Evolutionary conservation across 2,797 vertebrate species (phyloP), one percentile per base, ranked within the genome.

Genomic region (Enteromius trimaculatus): DNA sequence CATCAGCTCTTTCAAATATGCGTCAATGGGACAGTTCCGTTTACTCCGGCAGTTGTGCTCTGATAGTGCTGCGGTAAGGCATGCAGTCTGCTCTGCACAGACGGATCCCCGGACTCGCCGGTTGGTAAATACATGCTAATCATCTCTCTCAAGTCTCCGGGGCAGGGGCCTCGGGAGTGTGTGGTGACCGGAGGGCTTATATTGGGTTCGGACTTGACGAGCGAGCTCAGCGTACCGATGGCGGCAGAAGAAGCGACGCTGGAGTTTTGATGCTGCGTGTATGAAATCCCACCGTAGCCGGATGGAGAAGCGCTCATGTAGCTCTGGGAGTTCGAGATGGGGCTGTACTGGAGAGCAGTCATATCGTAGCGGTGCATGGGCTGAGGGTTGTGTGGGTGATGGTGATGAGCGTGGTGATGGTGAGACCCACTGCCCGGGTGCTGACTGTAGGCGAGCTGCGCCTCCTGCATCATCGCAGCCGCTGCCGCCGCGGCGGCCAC

Each of bases 391-490:
- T 97, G 96, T 85, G 96, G 95, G 84, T 97, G 96, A 86, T 96
- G 95, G n/a, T 96, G 96, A 79, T 96, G 95, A 88, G 96, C 95
- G 23, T 91, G 90, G 85, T 94, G 94, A 83, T 93, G 94, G 92
- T 97, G 96, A 80, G 94, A 93, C 8, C 95, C 96, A 82, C 93
- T 89, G 88, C 96, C 96, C 34, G 97, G 96, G 94, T 98, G 97
- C 90, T 98, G 97, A 87, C 94, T 91, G 93, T 98, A 98, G 10
- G 97, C 97, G 86, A 98, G 96, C 93, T 97, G 97, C 75, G 97
- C 97, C 93, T 98, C 97, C 92, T 98, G 97, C 97, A 98, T 98
- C 87, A 97, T 97, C 86, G 97, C 97, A n/a, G 97, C 97, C 51
- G 97, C 97, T 0, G 97, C 97, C 0, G 97, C 97, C 0, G 97